Conservation (phyloP, 2,113 vertebrate species). For the Mirounga angustirostris region DNA sequence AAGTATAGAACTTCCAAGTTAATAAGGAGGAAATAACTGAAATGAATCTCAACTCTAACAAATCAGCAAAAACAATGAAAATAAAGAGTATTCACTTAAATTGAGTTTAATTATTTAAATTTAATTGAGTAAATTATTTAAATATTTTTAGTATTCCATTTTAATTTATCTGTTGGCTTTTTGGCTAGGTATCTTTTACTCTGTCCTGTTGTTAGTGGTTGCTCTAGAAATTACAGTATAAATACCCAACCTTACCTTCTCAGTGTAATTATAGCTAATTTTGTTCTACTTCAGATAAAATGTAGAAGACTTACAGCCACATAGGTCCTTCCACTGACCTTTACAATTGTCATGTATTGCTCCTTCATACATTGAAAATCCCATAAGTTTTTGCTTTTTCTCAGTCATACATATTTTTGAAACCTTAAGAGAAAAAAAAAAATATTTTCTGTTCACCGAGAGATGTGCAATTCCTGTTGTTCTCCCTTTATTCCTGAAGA, state of each 20-base stretch:
- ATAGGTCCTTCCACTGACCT: not conserved
- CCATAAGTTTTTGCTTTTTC: not conserved
- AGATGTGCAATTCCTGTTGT: not conserved
- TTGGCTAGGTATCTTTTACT: not conserved
- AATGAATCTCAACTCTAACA: conserved; percentile 23
- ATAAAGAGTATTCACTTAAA: not conserved
- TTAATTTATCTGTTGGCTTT: conserved; percentile 30
- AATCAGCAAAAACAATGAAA: not conserved
- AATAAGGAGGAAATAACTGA: not conserved
- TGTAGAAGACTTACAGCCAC: not conserved
- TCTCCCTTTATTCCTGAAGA: conserved; percentile 1
- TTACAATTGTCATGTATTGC: not conserved
- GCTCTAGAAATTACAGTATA: not conserved
- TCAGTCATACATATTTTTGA: not conserved
- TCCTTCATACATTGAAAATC: conserved; percentile 3
- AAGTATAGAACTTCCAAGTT: conserved; percentile 27
- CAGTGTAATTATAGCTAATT: not conserved
- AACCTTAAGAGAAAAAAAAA: not conserved
- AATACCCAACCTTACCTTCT: not conserved
- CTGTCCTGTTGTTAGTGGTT: conserved; percentile 23
- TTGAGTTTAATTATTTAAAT: too few species aligned
- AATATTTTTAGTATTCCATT: conserved; percentile 11
- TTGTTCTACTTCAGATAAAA: conserved; percentile 8
- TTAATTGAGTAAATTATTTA: conserved; percentile 3
- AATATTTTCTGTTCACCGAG: not conserved